Conservation (phyloP, 2,113 vertebrate genomes). For the Marmota flaviventris region DNA sequence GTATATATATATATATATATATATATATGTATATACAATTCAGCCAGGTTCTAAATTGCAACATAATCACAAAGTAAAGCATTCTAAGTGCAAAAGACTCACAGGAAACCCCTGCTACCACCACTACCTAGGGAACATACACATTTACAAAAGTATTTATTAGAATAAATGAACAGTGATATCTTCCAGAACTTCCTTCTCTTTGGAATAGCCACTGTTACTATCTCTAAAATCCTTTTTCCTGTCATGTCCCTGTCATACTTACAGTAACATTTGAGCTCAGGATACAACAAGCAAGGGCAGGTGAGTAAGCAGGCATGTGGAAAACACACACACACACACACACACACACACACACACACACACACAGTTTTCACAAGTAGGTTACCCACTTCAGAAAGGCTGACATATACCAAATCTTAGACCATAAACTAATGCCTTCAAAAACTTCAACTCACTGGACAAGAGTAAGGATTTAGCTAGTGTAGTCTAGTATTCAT, state of each 20-base stretch:
- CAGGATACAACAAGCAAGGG: not conserved
- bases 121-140: not conserved
- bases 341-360: not conserved
- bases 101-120: not conserved
- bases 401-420: not conserved
- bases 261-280: not conserved
- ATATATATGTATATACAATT: not conserved
- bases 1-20: rapidly evolving
- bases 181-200: not conserved
- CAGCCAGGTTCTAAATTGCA: conserved; percentile 11
- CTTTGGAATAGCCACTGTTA: not conserved
- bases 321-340: not conserved
- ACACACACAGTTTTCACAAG: not conserved
- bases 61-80: conserved; percentile 43
- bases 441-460: not conserved
- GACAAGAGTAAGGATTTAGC: not conserved
- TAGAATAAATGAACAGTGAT: not conserved
- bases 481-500: not conserved
- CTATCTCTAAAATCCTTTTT: not conserved
- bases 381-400: conserved; percentile 4
- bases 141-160: not conserved
- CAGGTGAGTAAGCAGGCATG: not conserved
- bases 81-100: conserved; percentile 32
- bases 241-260: not conserved
- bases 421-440: conserved; percentile 8